phyloP scores from a whole-genome alignment of 2,113 vertebrate species.

The Oenanthe melanoleuca region DNA sequence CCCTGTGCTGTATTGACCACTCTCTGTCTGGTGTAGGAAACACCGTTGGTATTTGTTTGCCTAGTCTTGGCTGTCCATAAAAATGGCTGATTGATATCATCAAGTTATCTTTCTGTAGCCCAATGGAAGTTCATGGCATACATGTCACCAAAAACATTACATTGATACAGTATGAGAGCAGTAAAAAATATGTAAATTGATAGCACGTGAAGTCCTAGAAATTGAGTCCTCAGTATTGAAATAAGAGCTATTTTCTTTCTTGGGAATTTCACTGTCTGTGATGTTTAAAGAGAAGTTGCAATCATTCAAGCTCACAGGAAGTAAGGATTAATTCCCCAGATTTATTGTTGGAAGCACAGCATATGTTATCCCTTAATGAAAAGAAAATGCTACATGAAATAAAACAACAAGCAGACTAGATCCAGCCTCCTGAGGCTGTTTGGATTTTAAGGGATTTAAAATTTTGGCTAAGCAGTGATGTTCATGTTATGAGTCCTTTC shows the following conservation, averaged over 20 bases:
- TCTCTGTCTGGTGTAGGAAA: neutral
- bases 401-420: neutral
- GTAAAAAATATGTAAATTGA: neutral
- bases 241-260: neutral
- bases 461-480: neutral
- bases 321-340: neutral
- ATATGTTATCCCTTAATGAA: neutral
- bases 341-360: neutral
- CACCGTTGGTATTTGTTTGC: neutral
- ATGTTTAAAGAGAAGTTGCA: neutral
- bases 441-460: slow-evolving; percentile 27
- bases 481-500: neutral
- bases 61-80: neutral
- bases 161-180: neutral
- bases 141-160: neutral
- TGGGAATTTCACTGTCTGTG: neutral
- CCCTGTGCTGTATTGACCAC: neutral
- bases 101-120: neutral
- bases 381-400: neutral
- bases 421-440: neutral
- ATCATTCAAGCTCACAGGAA: neutral
- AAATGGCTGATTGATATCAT: neutral
- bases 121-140: neutral
- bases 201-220: neutral
- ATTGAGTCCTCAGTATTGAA: neutral